Evolutionary conservation across 1,140 invertebrate genomes (phyloP), one percentile per base, ranked within the genome.

Genomic region (Ips typographus): DNA sequence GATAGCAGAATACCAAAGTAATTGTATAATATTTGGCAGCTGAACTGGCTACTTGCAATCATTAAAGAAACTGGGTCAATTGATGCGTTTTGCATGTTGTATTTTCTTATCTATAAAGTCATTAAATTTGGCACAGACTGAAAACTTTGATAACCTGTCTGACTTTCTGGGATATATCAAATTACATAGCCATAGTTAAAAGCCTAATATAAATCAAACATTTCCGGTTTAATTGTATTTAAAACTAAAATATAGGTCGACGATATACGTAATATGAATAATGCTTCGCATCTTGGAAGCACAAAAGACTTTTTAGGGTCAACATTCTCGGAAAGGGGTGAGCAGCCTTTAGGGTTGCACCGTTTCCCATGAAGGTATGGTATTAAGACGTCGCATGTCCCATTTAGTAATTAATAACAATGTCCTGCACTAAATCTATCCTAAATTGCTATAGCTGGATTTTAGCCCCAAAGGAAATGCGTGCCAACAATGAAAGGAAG

Each of bases 401-500:
- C 22, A 22, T 22, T 22, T 22, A 22, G 22, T 22, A 22, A 22
- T 22, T 22, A 22, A 22, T 22, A 22, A 22, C 22, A 22, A 22
- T 22, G 22, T 22, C 22, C 22, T 22, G 22, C 22, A 22, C 22
- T 22, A 22, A 22, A 22, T 22, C 22, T 22, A 22, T 22, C 22
- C 22, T 22, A 22, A 22, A 22, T 22, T 22, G 22, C 22, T 22
- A 22, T 22, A 22, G 22, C 22, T 22, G 22, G 22, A 22, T 22
- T 22, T 22, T 22, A 22, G 22, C 22, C 22, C 5, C 4, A 49
- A 52, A 63, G 61, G 47, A 63, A 63, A 63, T 63, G 61, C 61
- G 61, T 63, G 61, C 47, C 40, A 52, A 63, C 61, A 63, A 63
- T 52, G 61, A 52, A 40, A 52, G 61, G 61, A 63, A 63, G 61